Conservation (phyloP, 2,888 invertebrate species). For the Drosophila mercatorum region DNA sequence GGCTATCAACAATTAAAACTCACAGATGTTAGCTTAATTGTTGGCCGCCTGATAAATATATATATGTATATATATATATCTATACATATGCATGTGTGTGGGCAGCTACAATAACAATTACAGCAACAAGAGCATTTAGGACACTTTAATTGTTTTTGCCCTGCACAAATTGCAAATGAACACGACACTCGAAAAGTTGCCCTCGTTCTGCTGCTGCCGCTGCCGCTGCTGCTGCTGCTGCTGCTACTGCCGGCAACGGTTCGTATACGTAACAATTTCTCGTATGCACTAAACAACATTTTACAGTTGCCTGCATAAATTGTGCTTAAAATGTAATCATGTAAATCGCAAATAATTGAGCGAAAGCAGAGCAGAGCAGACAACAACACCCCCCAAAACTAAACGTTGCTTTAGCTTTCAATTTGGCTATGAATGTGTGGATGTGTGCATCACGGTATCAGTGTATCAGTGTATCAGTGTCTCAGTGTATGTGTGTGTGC, state of each 20-base stretch:
- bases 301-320: slow-evolving; percentile 68
- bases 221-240: too few relatives aligned
- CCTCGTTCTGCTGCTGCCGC: slow-evolving; percentile 26
- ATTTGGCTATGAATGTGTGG: slow-evolving; percentile 18
- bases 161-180: slow-evolving; percentile 78
- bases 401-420: slow-evolving; percentile 39
- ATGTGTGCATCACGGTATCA: too few relatives aligned
- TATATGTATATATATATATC: not conserved
- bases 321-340: slow-evolving; percentile 74
- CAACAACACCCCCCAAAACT: slow-evolving; percentile 33
- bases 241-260: slow-evolving; percentile 30
- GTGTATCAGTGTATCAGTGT: too few relatives aligned
- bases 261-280: slow-evolving; percentile 66
- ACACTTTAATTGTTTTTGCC: slow-evolving; percentile 72
- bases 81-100: slow-evolving; percentile 1
- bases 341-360: slow-evolving; percentile 70
- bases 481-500: not conserved
- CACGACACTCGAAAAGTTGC: slow-evolving; percentile 73
- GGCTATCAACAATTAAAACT: slow-evolving; percentile 52
- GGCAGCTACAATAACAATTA: slow-evolving; percentile 22
- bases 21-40: slow-evolving; percentile 75
- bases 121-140: slow-evolving; percentile 54
- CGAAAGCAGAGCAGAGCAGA: slow-evolving; percentile 21
- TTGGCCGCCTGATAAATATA: slow-evolving; percentile 47
- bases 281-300: slow-evolving; percentile 56